These are phyloP conservation scores for Ditula angustiorana DNA, from an alignment of 2,888 invertebrate species.

Conservation along the genomic window DNA sequence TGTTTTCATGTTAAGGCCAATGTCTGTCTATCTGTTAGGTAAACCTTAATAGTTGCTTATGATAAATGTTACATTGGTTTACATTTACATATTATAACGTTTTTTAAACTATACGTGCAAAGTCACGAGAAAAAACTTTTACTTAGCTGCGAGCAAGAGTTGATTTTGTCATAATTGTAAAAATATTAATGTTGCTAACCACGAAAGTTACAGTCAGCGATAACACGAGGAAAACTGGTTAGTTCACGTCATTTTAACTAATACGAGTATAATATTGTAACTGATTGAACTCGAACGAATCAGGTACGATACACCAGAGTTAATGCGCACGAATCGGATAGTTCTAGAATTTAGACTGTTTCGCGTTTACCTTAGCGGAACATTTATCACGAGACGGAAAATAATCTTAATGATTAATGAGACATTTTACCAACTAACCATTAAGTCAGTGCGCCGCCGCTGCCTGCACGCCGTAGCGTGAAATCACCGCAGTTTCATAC, in stretches of 20 bases:
- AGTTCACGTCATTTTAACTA: background rate
- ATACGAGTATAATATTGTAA: background rate
- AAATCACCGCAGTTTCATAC: background rate
- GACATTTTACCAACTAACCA: background rate
- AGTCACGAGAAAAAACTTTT: no score
- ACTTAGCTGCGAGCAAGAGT: no score
- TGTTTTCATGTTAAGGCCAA: no score
- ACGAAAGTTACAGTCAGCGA: background rate
- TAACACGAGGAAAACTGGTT: constrained; percentile 12
- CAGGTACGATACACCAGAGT: background rate
- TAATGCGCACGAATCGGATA: background rate
- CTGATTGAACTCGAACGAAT: background rate
- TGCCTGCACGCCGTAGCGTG: no score
- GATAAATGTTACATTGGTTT: no score
- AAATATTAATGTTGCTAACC: background rate
- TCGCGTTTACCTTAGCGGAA: background rate
- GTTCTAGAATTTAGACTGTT: background rate
- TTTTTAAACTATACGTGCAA: no score
- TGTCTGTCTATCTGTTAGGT: no score
- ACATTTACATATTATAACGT: no score
- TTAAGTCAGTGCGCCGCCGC: background rate
- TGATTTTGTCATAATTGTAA: background rate
- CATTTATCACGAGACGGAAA: background rate
- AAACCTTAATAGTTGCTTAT: no score
- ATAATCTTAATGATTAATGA: background rate